Evolutionary conservation across 2,113 vertebrate genomes (phyloP), one percentile per base, ranked within the genome.

Genomic region (Anoplopoma fimbria): DNA sequence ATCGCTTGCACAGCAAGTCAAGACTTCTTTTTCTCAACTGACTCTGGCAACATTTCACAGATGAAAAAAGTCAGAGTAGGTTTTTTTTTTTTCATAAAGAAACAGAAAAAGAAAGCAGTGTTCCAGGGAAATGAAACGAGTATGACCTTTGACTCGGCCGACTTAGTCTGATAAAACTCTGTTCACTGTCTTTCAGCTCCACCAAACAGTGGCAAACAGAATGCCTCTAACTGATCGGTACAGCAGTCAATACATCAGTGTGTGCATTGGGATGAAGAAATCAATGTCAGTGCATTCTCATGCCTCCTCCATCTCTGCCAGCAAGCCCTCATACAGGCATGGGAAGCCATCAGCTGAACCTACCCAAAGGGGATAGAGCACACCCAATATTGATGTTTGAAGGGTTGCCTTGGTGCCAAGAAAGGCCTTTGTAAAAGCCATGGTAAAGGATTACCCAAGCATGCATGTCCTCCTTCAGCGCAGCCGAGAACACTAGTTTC

Each of bases 261-360:
- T 82, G 89, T 79, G 90, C 88, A 80, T 77, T 83, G 84, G 67
- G 87, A 94, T 93, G 90, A 90, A 94, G 93, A 93, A 91, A 94
- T 94, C 93, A 94, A 94, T 94, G 92, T 93, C 91, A 86, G 76
- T 27, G 69, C 75, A 82, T 90, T 92, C 91, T 88, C 89, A 76
- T 53, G 69, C 80, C 29, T 61, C 88, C 67, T 92, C 83, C 83
- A 88, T 93, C 84, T 92, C 90, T 90, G 90, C 83, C 92, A 94
- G 84, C 67, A 33, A 91, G 79, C 82, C 65, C 86, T 93, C 88
- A 88, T 91, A 89, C 67, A 51, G 63, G 73, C 80, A 89, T 74
- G 82, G 90, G 88, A 89, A 89, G 83, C 85, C 87, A 89, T 93
- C 91, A 89, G 68, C 79, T 82, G 79, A 83, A 90, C 79, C 70